Evolutionary conservation across 2,113 vertebrate genomes (phyloP).

Genomic region (Mirounga angustirostris): DNA sequence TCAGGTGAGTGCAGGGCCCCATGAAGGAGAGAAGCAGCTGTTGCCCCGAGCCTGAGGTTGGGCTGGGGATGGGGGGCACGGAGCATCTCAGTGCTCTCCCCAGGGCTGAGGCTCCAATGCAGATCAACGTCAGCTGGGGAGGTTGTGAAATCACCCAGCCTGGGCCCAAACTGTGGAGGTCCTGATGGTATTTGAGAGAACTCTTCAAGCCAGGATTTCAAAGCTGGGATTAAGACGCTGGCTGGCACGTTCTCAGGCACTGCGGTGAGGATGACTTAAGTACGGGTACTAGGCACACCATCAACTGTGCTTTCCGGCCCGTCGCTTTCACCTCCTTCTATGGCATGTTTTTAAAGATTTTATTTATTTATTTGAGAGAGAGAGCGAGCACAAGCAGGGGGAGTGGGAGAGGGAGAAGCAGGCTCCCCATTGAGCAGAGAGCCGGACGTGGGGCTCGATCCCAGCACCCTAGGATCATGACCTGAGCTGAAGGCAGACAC

Average conservation of each 20-base stretch:
- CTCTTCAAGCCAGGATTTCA: neutral
- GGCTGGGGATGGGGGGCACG: fast-evolving
- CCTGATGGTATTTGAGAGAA: neutral
- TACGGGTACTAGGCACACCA: neutral
- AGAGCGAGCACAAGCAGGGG: neutral
- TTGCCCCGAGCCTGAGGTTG: neutral
- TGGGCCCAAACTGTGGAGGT: neutral
- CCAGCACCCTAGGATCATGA: neutral
- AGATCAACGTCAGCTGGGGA: neutral
- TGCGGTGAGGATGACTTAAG: fast-evolving
- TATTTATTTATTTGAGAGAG: neutral
- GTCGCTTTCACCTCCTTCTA: neutral
- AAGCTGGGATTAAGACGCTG: fast-evolving
- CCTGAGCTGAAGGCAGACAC: neutral
- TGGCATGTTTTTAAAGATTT: neutral
- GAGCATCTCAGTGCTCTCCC: neutral
- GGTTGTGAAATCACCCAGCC: neutral
- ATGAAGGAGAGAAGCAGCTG: neutral
- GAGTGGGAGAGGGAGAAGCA: neutral
- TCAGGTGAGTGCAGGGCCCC: neutral
- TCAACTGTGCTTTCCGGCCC: neutral
- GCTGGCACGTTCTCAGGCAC: fast-evolving
- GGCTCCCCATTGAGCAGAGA: neutral
- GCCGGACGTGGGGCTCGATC: neutral
- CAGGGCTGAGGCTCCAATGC: neutral